Evolutionary conservation across 2,113 vertebrate species (phyloP).

Genomic region (Tursiops truncatus): DNA sequence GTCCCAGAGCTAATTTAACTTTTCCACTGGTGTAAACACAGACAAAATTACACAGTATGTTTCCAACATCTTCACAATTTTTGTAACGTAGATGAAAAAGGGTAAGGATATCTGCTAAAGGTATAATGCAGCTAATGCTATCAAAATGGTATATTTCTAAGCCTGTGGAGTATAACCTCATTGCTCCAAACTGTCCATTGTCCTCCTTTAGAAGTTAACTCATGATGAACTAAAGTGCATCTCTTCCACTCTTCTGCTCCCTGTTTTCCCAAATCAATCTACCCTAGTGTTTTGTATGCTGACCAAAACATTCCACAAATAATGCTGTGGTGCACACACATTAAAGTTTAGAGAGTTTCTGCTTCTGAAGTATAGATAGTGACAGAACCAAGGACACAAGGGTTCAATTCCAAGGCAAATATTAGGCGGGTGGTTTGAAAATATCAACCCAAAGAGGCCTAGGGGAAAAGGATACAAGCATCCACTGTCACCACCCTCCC

Average conservation of each 20-base stretch:
- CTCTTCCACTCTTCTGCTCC: background rate
- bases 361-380: conserved; percentile 46
- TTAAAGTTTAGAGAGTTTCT: conserved; percentile 77
- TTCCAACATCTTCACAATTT: background rate
- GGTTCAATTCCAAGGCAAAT: conserved; percentile 54
- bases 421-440: conserved; percentile 57
- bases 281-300: background rate
- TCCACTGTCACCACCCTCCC: conserved; percentile 45
- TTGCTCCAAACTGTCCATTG: conserved; percentile 49
- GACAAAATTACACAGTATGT: background rate
- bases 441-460: conserved; percentile 73
- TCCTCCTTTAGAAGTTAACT: conserved; percentile 65
- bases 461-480: conserved; percentile 20
- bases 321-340: conserved; percentile 30
- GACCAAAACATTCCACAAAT: conserved; percentile 43
- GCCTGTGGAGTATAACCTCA: background rate
- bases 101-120: background rate
- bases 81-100: background rate
- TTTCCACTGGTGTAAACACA: conserved; percentile 6
- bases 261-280: background rate
- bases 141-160: conserved; percentile 26
- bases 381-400: conserved; percentile 46
- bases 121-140: background rate
- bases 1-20: conserved; percentile 33
- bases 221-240: background rate